Percentiles rank a stretch among this genome's conserved stretches.
Evolutionary conservation across 2,888 invertebrate genomes (phyloP).

Genomic region (Coremacera marginata): DNA sequence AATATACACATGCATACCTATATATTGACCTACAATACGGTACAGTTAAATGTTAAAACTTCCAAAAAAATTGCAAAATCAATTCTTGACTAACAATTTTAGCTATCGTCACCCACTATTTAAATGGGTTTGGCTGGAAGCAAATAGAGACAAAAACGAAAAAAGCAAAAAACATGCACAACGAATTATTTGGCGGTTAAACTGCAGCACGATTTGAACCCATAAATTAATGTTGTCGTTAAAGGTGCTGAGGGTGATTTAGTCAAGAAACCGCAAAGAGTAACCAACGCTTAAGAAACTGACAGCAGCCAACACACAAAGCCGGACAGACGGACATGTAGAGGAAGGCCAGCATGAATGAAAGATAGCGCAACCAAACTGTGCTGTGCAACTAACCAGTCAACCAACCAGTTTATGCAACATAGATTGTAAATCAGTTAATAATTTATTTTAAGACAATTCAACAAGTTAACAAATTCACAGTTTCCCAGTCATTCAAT

Average conservation of each 20-base stretch:
- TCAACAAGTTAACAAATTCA: constrained; percentile 36
- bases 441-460: constrained; percentile 33
- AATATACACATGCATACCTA: no score
- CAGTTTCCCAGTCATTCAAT: constrained; percentile 10
- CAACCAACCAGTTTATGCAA: constrained; percentile 12
- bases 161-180: constrained; percentile 23
- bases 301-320: constrained; percentile 9
- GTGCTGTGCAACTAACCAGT: not conserved
- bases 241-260: constrained; percentile 52
- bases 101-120: constrained; percentile 23
- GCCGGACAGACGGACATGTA: not conserved
- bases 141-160: constrained; percentile 12
- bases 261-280: constrained; percentile 23
- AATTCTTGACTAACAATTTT: not conserved
- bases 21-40: no score
- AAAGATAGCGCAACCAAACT: constrained; percentile 12
- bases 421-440: constrained; percentile 36
- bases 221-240: constrained; percentile 55
- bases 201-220: constrained; percentile 52
- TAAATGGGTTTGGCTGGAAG: constrained; percentile 48
- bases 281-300: not conserved
- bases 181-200: constrained; percentile 28
- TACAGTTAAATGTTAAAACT: not conserved
- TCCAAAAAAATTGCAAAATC: not conserved
- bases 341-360: constrained; percentile 1